Percentiles rank a stretch among this genome's conserved stretches.
These are phyloP conservation scores for Lydus trimaculatus DNA, from an alignment of 2,888 invertebrate genomes.

Conservation along the genomic window DNA sequence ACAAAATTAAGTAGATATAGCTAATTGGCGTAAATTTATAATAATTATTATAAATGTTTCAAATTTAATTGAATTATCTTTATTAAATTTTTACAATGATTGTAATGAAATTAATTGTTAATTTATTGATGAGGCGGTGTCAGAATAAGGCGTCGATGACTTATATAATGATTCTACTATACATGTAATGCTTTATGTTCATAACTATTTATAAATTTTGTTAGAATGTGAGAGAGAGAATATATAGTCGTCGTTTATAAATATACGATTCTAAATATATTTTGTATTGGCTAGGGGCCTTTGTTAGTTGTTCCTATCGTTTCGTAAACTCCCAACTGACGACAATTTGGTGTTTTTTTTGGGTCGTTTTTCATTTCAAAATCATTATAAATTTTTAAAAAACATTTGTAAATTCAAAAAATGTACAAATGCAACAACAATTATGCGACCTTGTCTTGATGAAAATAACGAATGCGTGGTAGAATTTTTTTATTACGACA, in stretches of 20 bases:
- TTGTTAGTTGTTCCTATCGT: not conserved
- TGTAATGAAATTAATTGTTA: too few relatives aligned
- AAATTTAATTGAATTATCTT: too few relatives aligned
- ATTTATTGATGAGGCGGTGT: not conserved
- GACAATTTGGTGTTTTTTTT: not conserved
- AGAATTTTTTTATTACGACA: conserved; percentile 43
- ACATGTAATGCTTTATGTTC: not conserved
- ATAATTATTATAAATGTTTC: too few relatives aligned
- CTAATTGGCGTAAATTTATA: too few relatives aligned
- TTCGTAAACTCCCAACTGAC: not conserved
- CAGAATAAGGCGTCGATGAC: not conserved
- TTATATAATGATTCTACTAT: not conserved
- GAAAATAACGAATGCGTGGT: conserved; percentile 56
- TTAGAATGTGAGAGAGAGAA: not conserved
- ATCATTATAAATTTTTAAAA: not conserved
- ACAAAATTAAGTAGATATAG: too few relatives aligned
- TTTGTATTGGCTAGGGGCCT: not conserved
- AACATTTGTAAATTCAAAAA: not conserved
- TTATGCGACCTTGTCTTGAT: conserved; percentile 49
- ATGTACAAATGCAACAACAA: not conserved
- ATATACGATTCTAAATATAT: not conserved
- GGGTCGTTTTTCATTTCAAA: not conserved
- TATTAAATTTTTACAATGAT: too few relatives aligned
- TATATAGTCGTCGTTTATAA: not conserved
- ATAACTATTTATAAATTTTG: not conserved